Conservation (phyloP, 2,888 invertebrate species). For the Trichopria drosophilae region DNA sequence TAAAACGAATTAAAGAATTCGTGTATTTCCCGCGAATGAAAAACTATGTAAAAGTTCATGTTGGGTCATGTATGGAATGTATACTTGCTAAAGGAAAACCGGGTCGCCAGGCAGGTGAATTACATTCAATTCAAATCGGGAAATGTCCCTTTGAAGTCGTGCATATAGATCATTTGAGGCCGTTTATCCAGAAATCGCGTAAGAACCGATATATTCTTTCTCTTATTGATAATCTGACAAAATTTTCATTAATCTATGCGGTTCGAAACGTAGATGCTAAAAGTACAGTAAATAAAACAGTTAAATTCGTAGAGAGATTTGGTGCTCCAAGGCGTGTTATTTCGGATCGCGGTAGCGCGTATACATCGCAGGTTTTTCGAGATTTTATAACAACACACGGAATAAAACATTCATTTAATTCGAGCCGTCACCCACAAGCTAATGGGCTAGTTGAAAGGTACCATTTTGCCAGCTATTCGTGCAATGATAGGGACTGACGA, state of each 20-base stretch:
- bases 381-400: slow-evolving; percentile 1
- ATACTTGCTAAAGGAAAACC: too few relatives aligned
- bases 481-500: background rate
- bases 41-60: slow-evolving; percentile 2
- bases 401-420: slow-evolving; percentile 1
- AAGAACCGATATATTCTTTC: slow-evolving; percentile 31
- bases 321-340: slow-evolving; percentile 3
- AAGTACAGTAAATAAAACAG: background rate
- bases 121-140: slow-evolving; percentile 9
- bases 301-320: slow-evolving; percentile 1
- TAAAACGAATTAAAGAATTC: background rate
- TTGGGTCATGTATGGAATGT: slow-evolving; percentile 7
- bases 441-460: slow-evolving; percentile 9
- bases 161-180: slow-evolving; percentile 35
- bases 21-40: slow-evolving; percentile 7
- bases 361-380: background rate
- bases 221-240: slow-evolving; percentile 33
- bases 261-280: too few relatives aligned
- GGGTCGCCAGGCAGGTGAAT: slow-evolving; percentile 4
- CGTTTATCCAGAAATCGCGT: slow-evolving; percentile 22
- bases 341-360: background rate
- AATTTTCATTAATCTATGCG: slow-evolving; percentile 26
- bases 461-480: background rate
- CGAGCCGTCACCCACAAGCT: slow-evolving; percentile 4
- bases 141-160: slow-evolving; percentile 14